phyloP scores from a whole-genome alignment of 2,797 vertebrate genomes.

The Pteropus rufus region DNA sequence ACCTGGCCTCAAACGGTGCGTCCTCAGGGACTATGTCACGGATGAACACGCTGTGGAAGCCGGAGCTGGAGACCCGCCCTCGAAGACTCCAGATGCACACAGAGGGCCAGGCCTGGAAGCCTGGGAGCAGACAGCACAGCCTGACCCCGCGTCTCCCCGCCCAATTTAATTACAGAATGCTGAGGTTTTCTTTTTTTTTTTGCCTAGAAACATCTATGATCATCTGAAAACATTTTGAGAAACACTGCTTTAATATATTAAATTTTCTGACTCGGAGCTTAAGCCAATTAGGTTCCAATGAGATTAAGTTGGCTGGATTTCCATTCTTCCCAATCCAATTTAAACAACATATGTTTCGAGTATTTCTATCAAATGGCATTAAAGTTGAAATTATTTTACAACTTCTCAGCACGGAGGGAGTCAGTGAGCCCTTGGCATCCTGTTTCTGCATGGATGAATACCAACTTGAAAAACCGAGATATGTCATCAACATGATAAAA shows the following conservation, averaged over 20 bases:
- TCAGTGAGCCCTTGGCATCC: too few relatives aligned
- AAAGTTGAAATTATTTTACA: background rate
- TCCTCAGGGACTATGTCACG: background rate
- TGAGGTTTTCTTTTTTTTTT: too few relatives aligned
- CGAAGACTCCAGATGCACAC: too few relatives aligned
- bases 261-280: background rate
- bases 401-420: background rate
- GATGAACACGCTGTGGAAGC: accelerated
- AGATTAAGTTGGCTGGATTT: background rate
- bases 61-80: too few relatives aligned
- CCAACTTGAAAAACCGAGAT: background rate
- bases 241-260: background rate
- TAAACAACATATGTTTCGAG: background rate
- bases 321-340: background rate
- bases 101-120: too few relatives aligned
- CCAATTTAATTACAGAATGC: too few relatives aligned
- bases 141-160: accelerated
- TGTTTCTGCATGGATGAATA: too few relatives aligned
- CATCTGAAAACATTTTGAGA: too few relatives aligned
- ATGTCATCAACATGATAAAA: background rate
- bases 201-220: background rate
- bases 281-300: background rate
- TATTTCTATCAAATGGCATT: background rate
- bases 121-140: too few relatives aligned
- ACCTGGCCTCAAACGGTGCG: background rate